Evolutionary conservation across 2,888 invertebrate species (phyloP).

Genomic region (Cheilosia urbana): DNA sequence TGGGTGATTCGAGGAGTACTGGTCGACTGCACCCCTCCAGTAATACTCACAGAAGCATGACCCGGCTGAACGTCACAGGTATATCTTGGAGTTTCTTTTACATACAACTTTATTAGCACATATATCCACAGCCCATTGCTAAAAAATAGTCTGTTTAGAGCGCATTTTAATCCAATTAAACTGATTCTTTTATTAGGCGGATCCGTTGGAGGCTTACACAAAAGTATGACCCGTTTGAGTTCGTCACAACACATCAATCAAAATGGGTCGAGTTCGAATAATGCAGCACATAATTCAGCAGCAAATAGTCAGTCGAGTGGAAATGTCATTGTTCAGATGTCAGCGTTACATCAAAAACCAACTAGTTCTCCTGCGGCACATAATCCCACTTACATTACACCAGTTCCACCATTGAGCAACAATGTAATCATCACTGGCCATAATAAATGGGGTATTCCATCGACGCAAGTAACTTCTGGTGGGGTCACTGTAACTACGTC

Average conservation of each 20-base stretch:
- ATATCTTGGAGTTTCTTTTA: not conserved
- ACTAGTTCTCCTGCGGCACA: conserved; percentile 74
- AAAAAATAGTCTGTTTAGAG: too few species aligned
- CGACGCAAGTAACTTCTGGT: conserved; percentile 83
- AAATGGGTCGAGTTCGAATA: conserved; percentile 83
- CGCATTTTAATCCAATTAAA: not conserved
- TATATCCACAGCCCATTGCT: not conserved
- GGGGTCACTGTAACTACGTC: conserved; percentile 88
- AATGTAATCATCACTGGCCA: conserved; percentile 85
- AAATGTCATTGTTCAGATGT: conserved; percentile 81
- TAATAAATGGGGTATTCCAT: conserved; percentile 85
- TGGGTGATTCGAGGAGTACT: conserved; percentile 91
- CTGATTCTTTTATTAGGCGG: conserved; percentile 81
- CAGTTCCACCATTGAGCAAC: conserved; percentile 84
- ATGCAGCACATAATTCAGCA: conserved; percentile 60
- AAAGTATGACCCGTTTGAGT: conserved; percentile 92
- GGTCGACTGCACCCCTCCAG: conserved; percentile 89
- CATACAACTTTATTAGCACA: not conserved
- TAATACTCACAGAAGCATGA: conserved; percentile 91
- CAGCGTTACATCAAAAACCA: conserved; percentile 78
- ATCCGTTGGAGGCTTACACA: conserved; percentile 91
- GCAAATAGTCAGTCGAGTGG: conserved; percentile 70
- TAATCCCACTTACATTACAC: conserved; percentile 82
- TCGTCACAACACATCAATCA: conserved; percentile 91
- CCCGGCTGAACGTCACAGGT: conserved; percentile 90